These are phyloP conservation scores for Slavum lentiscoides DNA, from an alignment of 2,888 invertebrate species.

Conservation along the genomic window DNA sequence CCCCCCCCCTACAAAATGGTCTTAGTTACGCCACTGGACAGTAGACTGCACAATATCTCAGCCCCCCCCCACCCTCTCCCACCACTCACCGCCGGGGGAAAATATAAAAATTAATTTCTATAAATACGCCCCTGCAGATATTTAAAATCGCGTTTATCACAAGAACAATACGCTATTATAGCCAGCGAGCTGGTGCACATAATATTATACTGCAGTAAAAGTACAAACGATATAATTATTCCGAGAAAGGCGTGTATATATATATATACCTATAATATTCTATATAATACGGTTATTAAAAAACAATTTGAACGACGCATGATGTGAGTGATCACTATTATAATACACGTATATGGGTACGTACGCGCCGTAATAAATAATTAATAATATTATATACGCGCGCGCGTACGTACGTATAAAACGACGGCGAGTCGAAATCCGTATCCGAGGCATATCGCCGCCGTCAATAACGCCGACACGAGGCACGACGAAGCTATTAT, in stretches of 20 bases:
- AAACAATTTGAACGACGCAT: slow-evolving; percentile 12
- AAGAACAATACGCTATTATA: slow-evolving; percentile 18
- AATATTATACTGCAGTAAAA: no score
- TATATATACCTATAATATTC: not conserved
- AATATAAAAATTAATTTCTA: no score
- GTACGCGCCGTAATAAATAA: not conserved
- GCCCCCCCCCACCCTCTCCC: no score
- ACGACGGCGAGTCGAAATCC: slow-evolving; percentile 8
- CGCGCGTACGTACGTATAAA: not conserved
- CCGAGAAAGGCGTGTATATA: not conserved
- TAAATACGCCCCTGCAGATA: no score
- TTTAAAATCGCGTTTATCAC: not conserved
- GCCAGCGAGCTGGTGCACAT: no score
- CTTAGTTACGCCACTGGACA: no score
- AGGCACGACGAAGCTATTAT: not conserved
- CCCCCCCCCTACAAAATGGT: no score
- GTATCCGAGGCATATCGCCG: slow-evolving; percentile 16
- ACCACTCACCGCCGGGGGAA: no score
- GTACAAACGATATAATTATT: not conserved
- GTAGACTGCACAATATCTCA: no score
- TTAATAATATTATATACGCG: slow-evolving; percentile 11
- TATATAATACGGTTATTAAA: slow-evolving; percentile 13
- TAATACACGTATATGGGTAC: not conserved
- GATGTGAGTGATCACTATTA: not conserved
- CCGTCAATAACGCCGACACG: slow-evolving; percentile 9